Base-by-base conservation (phyloP, 2,113 vertebrate genomes). In the Todiramphus chloris region DNA sequence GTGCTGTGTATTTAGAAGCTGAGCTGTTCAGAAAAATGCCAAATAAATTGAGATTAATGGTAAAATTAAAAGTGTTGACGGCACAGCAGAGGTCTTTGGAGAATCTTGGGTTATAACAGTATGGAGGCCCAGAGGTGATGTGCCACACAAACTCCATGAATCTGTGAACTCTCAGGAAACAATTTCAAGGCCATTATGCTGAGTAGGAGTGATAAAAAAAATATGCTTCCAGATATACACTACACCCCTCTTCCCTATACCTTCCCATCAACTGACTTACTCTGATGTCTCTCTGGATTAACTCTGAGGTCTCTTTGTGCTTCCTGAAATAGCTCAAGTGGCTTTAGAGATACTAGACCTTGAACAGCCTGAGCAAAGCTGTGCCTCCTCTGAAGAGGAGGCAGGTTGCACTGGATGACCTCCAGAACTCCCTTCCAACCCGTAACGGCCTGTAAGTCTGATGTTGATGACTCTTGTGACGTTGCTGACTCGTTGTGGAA, bases 11-110 rank as follows among this genome's bases (percentile, higher is more conserved):
- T 89, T 73, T 35, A 85, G 89, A 89, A 88, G 41, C 67, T 46
- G 78, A 89, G 37, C 62, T 88, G 31, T 58, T 83, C 62, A 83
- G 50, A 62, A 87, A 96, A 94, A 85, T 44, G 46, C 12, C 55
- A 55, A 77, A 85, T 31, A 90, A 89, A 91, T 77, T 50, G 78
- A 94, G 82, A 90, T 69, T 60, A 73, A 93, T 69, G 53, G 60
- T 35, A 58, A 95, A 93, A 93, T 73, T 79, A 64, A 84, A 87
- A 50, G 58, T 73, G 74, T 79, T 90, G 87, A 95, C 0, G 1
- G 41, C 74, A 53, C 48, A 91, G 74, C 23, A 78, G 56, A 78
- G 48, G 69, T 95, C 60, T 92, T 83, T 60, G 33, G 87, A 92
- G 73, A 75, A 83, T 75, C 80, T 46, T 70, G 53, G 51, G 46